Evolutionary conservation across 1,140 invertebrate species (phyloP), one percentile per base, ranked within the genome.

Genomic region (Drosophila tsacasi): DNA sequence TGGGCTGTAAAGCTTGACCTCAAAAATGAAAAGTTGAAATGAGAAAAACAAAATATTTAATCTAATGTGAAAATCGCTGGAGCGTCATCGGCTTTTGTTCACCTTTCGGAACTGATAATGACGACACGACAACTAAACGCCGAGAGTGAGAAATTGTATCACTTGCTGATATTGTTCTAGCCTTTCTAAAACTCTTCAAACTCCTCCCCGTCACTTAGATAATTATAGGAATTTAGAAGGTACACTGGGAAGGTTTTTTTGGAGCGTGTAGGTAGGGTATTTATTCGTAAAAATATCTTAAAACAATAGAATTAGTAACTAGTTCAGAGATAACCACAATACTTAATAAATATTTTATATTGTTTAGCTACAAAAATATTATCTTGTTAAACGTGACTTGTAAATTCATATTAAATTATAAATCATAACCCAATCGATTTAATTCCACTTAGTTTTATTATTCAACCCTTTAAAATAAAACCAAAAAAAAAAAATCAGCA

Each of bases 1-100:
- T 54, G 49, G 42, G 50, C 68, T 7, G 52, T 55, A 49, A 63
- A 65, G 65, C 58, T 84, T 89, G 84, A 87, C 84, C 84, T 89
- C 74, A 87, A 87, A 87, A 89, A 78, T 71, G 46, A 76, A 83
- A 73, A 83, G 79, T 80, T 69, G 61, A 77, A 87, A 61, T 61
- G 68, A 71, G 76, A 61, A 25, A 8, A 49, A 49, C 17, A 49
- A 69, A 61, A 66, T 81, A 84, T 89, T 87, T 87, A 89, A 87
- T 87, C 83, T 87, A 87, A 87, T 87, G 83, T 87, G 83, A 87
- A 87, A 87, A 87, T 87, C 83, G 81, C 77, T 81, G 73, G 80
- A 85, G 82, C 82, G 82, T 84, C 82, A 60, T 85, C 82, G 81
- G 63, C 73, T 69, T 66, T 66, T 79, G 78, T 57, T 81, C 54